These are phyloP conservation scores for Ursus arctos DNA, from an alignment of 2,113 vertebrate genomes.

Conservation along the genomic window DNA sequence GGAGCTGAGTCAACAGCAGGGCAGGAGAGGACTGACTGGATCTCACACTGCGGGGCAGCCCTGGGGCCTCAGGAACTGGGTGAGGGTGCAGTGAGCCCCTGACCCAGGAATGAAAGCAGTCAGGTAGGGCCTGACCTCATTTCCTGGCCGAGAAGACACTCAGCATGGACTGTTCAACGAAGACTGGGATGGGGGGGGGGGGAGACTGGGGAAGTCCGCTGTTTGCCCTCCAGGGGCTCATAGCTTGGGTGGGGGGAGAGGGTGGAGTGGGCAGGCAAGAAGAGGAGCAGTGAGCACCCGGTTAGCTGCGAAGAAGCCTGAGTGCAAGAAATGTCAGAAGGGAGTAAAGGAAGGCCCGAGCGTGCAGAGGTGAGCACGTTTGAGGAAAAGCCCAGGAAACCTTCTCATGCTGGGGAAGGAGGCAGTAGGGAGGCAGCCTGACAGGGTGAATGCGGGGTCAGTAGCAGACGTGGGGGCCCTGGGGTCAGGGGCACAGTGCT, in stretches of 20 bases:
- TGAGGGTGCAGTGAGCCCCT: neutral
- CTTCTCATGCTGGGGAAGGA: neutral
- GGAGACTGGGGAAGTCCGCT: neutral
- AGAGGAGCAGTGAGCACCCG: fast-evolving
- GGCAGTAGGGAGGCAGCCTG: fast-evolving
- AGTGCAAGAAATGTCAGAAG: fast-evolving
- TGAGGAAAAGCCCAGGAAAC: neutral
- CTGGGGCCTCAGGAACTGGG: neutral
- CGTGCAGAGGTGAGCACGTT: fast-evolving
- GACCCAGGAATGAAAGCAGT: neutral
- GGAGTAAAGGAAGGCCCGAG: neutral
- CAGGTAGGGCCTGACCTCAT: neutral
- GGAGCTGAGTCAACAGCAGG: neutral
- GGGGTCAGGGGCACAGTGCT: neutral
- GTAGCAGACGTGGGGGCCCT: fast-evolving
- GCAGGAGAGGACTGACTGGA: fast-evolving
- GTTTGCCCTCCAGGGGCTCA: fast-evolving
- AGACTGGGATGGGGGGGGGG: neutral
- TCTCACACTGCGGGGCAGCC: neutral
- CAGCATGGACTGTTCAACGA: no score
- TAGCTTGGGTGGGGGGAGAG: fast-evolving
- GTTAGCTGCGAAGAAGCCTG: fast-evolving
- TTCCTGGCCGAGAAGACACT: neutral
- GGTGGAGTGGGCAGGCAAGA: no score
- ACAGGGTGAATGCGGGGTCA: fast-evolving